phyloP scores from a whole-genome alignment of 1,140 invertebrate genomes.

The Triops longicaudatus region DNA sequence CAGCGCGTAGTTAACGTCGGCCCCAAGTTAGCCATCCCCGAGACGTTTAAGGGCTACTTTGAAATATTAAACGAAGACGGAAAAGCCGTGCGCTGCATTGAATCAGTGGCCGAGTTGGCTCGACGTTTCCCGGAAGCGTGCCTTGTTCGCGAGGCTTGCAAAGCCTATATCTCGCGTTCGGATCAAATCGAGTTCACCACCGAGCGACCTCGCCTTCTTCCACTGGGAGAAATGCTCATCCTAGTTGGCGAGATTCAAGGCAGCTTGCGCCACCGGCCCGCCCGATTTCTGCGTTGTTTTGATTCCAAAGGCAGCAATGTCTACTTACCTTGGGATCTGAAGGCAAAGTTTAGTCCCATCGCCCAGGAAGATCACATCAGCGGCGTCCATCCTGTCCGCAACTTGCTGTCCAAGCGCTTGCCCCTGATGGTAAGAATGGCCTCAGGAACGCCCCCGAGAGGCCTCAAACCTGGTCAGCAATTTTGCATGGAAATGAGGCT shows the following conservation, averaged over 20 bases:
- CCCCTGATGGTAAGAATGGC: conserved; percentile 83
- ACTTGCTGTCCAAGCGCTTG: conserved; percentile 74
- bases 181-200: conserved; percentile 44
- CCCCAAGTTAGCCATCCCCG: conserved; percentile 75
- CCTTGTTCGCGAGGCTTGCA: conserved; percentile 74
- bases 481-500: conserved; percentile 75
- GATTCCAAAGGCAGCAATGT: conserved; percentile 75
- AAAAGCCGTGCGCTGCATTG: conserved; percentile 74
- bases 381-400: conserved; percentile 77
- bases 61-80: conserved; percentile 90
- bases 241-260: conserved; percentile 58
- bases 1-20: conserved; percentile 61
- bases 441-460: conserved; percentile 70
- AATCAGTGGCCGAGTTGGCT: conserved; percentile 72
- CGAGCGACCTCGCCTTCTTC: conserved; percentile 60
- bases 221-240: conserved; percentile 69
- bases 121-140: conserved; percentile 66
- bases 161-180: conserved; percentile 49
- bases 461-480: conserved; percentile 48
- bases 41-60: conserved; percentile 83
- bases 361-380: conserved; percentile 86
- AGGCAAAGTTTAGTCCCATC: conserved; percentile 79
- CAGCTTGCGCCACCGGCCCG: conserved; percentile 40
- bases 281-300: conserved; percentile 74
- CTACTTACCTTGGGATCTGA: conserved; percentile 70